Evolutionary conservation across 2,797 vertebrate genomes (phyloP).

Genomic region (Manis crassicaudata): DNA sequence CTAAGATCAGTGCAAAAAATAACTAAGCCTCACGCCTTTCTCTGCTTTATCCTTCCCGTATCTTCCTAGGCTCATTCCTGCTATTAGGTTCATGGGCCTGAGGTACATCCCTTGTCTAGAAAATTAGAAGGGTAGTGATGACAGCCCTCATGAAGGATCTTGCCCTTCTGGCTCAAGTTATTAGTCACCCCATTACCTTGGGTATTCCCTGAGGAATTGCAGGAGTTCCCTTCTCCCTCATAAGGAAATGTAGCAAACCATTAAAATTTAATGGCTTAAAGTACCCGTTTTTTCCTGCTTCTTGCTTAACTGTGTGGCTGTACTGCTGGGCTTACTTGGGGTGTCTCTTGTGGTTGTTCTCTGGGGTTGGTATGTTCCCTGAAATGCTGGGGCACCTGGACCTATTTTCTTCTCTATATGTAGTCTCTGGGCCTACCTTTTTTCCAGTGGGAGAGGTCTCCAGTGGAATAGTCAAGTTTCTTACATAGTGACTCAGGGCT

Average conservation of each 20-base stretch:
- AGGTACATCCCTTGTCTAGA: neutral
- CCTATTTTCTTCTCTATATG: fast-evolving
- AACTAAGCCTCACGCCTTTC: neutral
- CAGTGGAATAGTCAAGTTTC: neutral
- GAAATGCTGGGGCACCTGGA: neutral
- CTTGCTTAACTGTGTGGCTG: neutral
- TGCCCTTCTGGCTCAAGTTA: neutral
- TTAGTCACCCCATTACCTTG: neutral
- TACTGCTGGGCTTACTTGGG: neutral
- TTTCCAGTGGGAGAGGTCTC: neutral
- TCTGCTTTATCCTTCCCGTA: neutral
- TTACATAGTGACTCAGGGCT: neutral
- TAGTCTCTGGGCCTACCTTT: neutral
- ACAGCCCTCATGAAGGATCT: neutral
- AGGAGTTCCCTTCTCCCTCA: neutral
- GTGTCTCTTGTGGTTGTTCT: neutral
- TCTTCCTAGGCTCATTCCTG: neutral
- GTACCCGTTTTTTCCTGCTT: neutral
- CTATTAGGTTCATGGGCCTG: neutral
- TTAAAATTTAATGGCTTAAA: neutral
- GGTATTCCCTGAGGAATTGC: neutral
- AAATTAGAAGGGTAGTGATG: neutral
- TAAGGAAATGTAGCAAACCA: neutral
- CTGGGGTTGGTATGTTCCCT: neutral
- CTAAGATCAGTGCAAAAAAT: neutral